Base-by-base conservation (phyloP, 2,888 invertebrate genomes). In the Lasioglossum pauxillum region DNA sequence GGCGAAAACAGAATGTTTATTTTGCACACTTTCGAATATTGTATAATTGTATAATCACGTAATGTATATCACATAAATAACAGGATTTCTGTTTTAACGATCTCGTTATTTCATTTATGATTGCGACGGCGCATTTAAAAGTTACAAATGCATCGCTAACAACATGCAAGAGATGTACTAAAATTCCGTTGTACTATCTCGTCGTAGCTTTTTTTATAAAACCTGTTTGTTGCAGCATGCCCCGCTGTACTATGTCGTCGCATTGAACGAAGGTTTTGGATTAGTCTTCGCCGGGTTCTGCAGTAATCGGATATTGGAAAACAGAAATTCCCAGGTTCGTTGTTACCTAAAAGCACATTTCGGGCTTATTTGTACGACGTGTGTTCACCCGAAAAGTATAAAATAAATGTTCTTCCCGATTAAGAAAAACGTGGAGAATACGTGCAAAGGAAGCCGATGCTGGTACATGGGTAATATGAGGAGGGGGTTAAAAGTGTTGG, bases 341-440 rank as follows among this genome's bases (percentile, higher is more conserved):
- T 35, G 53, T 78, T 72, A 44, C 16, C 10, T 19, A 38, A 46
- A 60, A 35, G 8, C 44, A 10, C 16, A n/a, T 53, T 27, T 10
- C 49, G 16, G 12, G 14, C 38, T n/a, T 23, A 31, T 35, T 38
- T 12, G 7, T 23, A 14, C 23, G 74, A 57, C 60, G 44, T 12
- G 72, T 12, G 57, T 57, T 23, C 41, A 35, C 16, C 0, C 1
- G 19, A 5, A 49, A 57, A 49, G 60, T 23, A 27, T 12, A 16
- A 57, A 74, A 69, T 67, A 69, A 49, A 64, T 19, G 35, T 44
- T 4, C 14, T 19, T 78, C 44, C 75, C 44, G 38, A 83, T 72
- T 49, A 75, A 67, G 72, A 71, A 73, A 64, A 71, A 75, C 27
- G 44, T 2, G n/a, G 60, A 19, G 23, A 27, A 64, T 49, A 41